Conservation (phyloP, 2,113 vertebrate species). For the Euleptes europaea region DNA sequence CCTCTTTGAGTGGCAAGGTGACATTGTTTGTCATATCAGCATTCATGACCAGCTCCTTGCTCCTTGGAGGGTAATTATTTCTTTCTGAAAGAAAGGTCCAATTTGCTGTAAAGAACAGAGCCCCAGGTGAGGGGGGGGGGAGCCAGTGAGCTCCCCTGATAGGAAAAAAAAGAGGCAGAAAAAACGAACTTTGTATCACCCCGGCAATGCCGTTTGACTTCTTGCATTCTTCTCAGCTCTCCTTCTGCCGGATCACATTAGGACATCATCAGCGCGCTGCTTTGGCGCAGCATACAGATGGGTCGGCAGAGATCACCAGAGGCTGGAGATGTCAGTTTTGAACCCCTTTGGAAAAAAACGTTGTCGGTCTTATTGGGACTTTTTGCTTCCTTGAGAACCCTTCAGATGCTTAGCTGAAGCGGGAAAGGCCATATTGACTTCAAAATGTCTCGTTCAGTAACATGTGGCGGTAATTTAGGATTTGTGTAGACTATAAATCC, state of each 20-base stretch:
- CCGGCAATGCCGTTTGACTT: background rate
- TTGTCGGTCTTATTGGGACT: too few species aligned
- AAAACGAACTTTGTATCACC: background rate
- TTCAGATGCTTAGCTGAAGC: too few species aligned
- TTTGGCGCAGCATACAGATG: background rate
- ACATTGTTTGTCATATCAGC: constrained; percentile 90
- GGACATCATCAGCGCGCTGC: background rate
- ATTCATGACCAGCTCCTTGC: constrained; percentile 79
- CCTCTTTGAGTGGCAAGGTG: constrained; percentile 86
- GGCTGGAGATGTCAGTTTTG: too few species aligned
- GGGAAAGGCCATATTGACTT: too few species aligned
- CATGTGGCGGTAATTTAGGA: too few species aligned
- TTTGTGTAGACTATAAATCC: too few species aligned
- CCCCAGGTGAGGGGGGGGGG: constrained; percentile 54
- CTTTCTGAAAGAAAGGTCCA: constrained; percentile 89
- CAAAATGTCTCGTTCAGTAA: too few species aligned
- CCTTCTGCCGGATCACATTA: background rate
- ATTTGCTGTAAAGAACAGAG: constrained; percentile 86
- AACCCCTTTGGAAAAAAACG: too few species aligned
- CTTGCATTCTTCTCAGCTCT: background rate
- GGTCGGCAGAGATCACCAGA: background rate
- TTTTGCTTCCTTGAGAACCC: too few species aligned
- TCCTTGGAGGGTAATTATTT: constrained; percentile 90
- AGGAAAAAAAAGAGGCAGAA: background rate
- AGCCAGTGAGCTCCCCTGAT: constrained; percentile 69